Conservation (phyloP, 2,888 invertebrate species). For the Dicyrtoma fusca region DNA sequence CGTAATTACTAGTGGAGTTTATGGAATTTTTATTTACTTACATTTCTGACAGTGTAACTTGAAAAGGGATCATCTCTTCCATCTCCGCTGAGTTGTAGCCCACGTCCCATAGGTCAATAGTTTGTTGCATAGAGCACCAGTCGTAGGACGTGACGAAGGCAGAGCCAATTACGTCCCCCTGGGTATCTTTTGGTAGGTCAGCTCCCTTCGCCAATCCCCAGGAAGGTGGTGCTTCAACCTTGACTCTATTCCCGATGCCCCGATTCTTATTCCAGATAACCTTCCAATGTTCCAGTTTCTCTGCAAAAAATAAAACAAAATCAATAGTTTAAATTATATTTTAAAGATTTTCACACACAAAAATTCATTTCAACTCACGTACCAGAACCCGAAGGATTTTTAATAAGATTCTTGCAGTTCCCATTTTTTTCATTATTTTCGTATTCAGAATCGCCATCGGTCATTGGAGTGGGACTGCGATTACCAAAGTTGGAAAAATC, state of each 20-base stretch:
- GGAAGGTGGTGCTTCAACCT: background rate
- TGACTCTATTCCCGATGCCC: background rate
- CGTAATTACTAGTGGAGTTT: no score
- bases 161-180: no score
- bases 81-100: constrained; percentile 47
- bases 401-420: constrained; percentile 42
- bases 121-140: constrained; percentile 41
- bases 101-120: constrained; percentile 43
- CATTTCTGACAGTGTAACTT: constrained; percentile 44
- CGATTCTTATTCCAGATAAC: no score
- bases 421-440: no score
- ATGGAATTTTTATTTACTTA: no score
- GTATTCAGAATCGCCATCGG: no score
- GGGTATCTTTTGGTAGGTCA: background rate
- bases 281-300: no score
- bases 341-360: no score
- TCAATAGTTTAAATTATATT: constrained; percentile 1
- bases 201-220: background rate
- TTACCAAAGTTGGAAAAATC: no score
- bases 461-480: no score
- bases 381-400: constrained; percentile 45
- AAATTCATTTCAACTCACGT: no score
- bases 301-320: no score
- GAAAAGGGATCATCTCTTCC: constrained; percentile 44
- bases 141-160: constrained; percentile 41